phyloP scores from a whole-genome alignment of 2,113 vertebrate species.

The Gasterosteus nipponicus region DNA sequence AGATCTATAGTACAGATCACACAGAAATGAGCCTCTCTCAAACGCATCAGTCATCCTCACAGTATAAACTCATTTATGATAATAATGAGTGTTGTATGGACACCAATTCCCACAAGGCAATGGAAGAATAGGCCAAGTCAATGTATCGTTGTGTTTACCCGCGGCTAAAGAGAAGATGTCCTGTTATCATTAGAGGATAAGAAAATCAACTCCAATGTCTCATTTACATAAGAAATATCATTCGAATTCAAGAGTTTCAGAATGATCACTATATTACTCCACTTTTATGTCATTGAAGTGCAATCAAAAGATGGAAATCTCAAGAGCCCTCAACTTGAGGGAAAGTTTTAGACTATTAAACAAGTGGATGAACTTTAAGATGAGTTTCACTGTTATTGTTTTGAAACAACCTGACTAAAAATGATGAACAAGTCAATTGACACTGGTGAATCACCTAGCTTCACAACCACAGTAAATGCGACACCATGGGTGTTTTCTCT shows the following conservation, averaged over 20 bases:
- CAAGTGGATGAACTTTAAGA: not conserved
- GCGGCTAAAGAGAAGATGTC: constrained; percentile 30
- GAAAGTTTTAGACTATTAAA: constrained; percentile 37
- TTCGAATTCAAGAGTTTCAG: constrained; percentile 22
- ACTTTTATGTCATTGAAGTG: constrained; percentile 24
- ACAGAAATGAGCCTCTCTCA: constrained; percentile 12
- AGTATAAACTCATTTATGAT: constrained; percentile 39
- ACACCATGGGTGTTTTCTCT: not conserved
- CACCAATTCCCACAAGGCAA: constrained; percentile 48
- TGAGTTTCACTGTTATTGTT: not conserved
- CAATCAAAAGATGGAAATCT: constrained; percentile 45
- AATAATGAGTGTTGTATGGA: constrained; percentile 60
- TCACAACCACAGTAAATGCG: not conserved
- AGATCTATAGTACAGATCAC: constrained; percentile 26
- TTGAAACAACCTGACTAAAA: not conserved
- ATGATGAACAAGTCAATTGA: not conserved
- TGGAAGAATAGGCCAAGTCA: constrained; percentile 47
- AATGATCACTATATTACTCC: constrained; percentile 16
- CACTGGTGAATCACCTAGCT: not conserved
- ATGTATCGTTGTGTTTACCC: constrained; percentile 32
- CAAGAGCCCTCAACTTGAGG: constrained; percentile 38
- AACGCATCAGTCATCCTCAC: constrained; percentile 32
- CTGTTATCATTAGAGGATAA: constrained; percentile 31
- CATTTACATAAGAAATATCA: constrained; percentile 37
- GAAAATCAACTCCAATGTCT: not conserved